These are phyloP conservation scores for Cyprinus carpio DNA, from an alignment of 2,113 vertebrate genomes.

Conservation along the genomic window DNA sequence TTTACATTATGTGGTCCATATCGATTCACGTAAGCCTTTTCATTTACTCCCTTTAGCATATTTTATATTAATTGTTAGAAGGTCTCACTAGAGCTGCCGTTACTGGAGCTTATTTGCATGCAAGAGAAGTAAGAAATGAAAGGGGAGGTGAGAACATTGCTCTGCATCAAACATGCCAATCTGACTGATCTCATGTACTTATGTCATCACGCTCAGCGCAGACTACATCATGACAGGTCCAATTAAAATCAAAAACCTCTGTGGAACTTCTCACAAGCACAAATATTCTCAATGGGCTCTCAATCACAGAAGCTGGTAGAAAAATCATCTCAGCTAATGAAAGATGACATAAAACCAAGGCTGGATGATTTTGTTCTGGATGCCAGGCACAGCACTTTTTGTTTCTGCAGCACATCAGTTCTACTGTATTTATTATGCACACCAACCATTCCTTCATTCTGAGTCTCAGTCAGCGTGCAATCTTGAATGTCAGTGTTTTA, in stretches of 20 bases:
- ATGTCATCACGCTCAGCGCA: constrained; percentile 43
- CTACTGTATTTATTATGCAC: background rate
- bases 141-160: constrained; percentile 48
- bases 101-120: constrained; percentile 50
- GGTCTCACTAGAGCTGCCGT: constrained; percentile 51
- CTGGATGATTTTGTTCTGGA: background rate
- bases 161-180: constrained; percentile 52
- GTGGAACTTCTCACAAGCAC: background rate
- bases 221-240: constrained; percentile 18
- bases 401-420: background rate
- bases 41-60: constrained; percentile 60
- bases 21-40: constrained; percentile 61
- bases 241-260: constrained; percentile 31
- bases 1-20: constrained; percentile 50
- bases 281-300: background rate
- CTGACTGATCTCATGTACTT: constrained; percentile 39
- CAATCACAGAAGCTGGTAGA: constrained; percentile 10
- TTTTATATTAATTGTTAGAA: constrained; percentile 63
- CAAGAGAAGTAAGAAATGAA: constrained; percentile 24
- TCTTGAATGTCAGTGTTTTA: background rate
- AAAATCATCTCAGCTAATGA: background rate
- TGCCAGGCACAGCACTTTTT: background rate
- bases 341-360: background rate
- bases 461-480: background rate
- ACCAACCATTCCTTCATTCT: background rate